Evolutionary conservation across 2,113 vertebrate genomes (phyloP), one percentile per base, ranked within the genome.

Genomic region (Hippocampus comes): DNA sequence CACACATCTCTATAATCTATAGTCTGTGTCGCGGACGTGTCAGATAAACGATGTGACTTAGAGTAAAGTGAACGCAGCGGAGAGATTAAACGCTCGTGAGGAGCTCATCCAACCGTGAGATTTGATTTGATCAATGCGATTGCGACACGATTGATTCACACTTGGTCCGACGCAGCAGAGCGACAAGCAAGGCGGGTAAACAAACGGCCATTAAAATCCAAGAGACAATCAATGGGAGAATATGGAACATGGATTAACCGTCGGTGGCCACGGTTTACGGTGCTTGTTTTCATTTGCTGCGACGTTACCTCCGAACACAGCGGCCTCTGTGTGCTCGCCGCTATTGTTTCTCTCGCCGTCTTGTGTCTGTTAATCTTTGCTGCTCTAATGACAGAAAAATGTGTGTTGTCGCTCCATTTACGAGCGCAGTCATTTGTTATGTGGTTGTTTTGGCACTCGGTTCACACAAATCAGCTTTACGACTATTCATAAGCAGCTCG

Each of bases 391-490:
- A 82, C 77, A 77, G 73, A 78, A 78, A 82, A 80, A 80, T 41
- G 78, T 88, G 84, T 30, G 71, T 73, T 68, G 70, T 75, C 72
- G 76, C 83, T 83, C 83, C 80, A 78, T 86, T 86, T 87, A 88
- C 82, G 84, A 83, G 80, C 75, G 67, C 77, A 79, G 66, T 65
- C 81, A 83, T 83, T 86, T 85, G 76, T 84, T 84, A 75, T 81
- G 78, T 78, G 75, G 79, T 76, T 21, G 15, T 82, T 86, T 83
- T 88, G 83, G 78, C 83, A 84, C 80, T 56, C 66, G 5, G 69
- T 77, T 53, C 70, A 79, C 83, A 88, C 77, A 89, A 86, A 89
- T 86, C 83, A 83, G 67, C 75, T 85, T 84, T 87, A 84, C 75
- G 81, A 68, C 80, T 75, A 82, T 83, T 73, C 87, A 86, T 83